These are phyloP conservation scores for Cotesia congregata DNA, from an alignment of 2,888 invertebrate genomes.

Conservation along the genomic window DNA sequence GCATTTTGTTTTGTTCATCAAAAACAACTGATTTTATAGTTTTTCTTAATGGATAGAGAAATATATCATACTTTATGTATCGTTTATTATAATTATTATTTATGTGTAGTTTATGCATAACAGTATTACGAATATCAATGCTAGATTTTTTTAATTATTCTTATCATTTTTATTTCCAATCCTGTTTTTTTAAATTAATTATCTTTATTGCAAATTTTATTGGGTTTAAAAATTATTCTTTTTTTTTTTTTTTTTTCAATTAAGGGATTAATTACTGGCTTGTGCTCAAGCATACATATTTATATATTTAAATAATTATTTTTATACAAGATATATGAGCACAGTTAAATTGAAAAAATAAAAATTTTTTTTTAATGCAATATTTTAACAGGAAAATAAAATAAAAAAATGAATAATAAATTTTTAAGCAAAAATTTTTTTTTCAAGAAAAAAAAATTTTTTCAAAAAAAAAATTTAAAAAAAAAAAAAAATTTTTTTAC, in stretches of 20 bases:
- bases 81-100: conserved; percentile 68
- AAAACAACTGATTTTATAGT: conserved; percentile 61
- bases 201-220: conserved; percentile 39
- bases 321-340: background rate
- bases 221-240: conserved; percentile 24
- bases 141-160: conserved; percentile 52
- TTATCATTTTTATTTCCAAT: conserved; percentile 30
- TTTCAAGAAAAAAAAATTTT: too few species aligned
- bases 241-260: background rate
- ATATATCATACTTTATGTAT: conserved; percentile 71
- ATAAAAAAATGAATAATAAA: background rate
- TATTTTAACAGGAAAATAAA: background rate
- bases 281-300: background rate
- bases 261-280: background rate
- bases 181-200: conserved; percentile 17
- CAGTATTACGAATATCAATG: conserved; percentile 68
- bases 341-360: background rate
- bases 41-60: conserved; percentile 69
- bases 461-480: too few species aligned
- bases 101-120: conserved; percentile 70
- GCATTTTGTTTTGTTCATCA: conserved; percentile 56
- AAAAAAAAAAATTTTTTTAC: too few species aligned
- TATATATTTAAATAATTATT: background rate
- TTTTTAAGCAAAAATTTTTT: background rate
- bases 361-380: background rate